phyloP scores from a whole-genome alignment of 2,888 invertebrate genomes.

The Helleia helle region DNA sequence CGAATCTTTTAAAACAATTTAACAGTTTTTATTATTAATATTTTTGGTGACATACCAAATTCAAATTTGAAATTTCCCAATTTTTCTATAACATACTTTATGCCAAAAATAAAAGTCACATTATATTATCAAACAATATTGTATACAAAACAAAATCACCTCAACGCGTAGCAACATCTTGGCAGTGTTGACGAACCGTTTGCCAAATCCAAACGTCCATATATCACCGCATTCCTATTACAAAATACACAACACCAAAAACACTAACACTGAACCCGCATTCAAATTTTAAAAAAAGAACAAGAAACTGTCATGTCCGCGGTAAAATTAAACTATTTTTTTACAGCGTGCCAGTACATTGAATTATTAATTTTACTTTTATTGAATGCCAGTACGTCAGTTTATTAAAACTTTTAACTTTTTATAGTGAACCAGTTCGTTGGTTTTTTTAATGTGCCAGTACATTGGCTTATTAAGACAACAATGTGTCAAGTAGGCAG shows the following conservation, averaged over 20 bases:
- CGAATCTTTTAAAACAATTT: too few relatives aligned
- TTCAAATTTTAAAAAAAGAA: slow-evolving; percentile 2
- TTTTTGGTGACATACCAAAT: too few relatives aligned
- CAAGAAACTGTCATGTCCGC: neutral
- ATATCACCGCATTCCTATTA: slow-evolving; percentile 35
- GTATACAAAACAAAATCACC: slow-evolving; percentile 27
- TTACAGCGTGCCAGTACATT: too few relatives aligned
- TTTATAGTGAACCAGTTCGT: too few relatives aligned
- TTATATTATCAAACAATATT: neutral
- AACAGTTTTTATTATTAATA: too few relatives aligned
- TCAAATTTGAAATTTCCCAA: too few relatives aligned
- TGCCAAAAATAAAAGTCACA: too few relatives aligned
- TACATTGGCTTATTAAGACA: neutral
- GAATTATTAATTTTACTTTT: too few relatives aligned
- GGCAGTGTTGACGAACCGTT: slow-evolving; percentile 33
- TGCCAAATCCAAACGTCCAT: slow-evolving; percentile 38
- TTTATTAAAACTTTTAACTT: too few relatives aligned
- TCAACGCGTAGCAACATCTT: slow-evolving; percentile 39
- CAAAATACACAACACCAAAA: slow-evolving; percentile 14
- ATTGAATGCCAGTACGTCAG: too few relatives aligned
- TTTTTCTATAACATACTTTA: neutral
- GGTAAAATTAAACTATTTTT: too few relatives aligned
- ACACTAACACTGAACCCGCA: slow-evolving; percentile 23
- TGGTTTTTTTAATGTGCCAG: too few relatives aligned
- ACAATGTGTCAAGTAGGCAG: slow-evolving; percentile 25